These are phyloP conservation scores for Plumapathes pennacea DNA, from an alignment of 92 coral and sea anemone species.

Conservation along the genomic window DNA sequence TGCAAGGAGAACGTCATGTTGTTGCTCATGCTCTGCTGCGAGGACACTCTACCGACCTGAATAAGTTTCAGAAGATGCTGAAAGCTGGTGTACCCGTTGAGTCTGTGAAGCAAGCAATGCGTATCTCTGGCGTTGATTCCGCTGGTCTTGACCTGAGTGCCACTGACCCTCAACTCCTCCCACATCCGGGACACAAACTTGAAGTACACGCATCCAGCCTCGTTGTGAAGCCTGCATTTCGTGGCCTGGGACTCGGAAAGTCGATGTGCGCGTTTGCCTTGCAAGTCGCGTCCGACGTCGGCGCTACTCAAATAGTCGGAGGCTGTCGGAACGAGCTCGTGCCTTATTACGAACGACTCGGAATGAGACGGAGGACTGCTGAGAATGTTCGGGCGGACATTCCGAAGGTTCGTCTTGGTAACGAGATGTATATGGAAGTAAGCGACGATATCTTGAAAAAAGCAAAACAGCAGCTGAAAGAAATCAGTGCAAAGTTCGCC, in stretches of 20 bases:
- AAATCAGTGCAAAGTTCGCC: neutral
- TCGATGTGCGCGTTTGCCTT: slow-evolving; percentile 58
- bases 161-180: too few species aligned
- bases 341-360: slow-evolving; percentile 47
- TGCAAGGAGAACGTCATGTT: slow-evolving; percentile 7
- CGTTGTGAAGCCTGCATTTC: slow-evolving; percentile 55
- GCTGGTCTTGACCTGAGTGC: too few species aligned
- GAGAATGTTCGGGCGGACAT: slow-evolving; percentile 27
- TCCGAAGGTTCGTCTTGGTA: slow-evolving; percentile 51
- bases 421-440: slow-evolving; percentile 47
- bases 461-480: slow-evolving; percentile 4
- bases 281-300: slow-evolving; percentile 18
- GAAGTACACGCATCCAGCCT: slow-evolving; percentile 38
- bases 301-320: slow-evolving; percentile 23
- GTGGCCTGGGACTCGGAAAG: slow-evolving; percentile 64
- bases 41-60: neutral
- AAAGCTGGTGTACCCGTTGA: slow-evolving; percentile 49
- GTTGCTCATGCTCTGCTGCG: slow-evolving; percentile 47
- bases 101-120: slow-evolving; percentile 44
- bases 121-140: slow-evolving; percentile 48
- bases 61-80: slow-evolving; percentile 43
- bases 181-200: too few species aligned
- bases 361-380: slow-evolving; percentile 27
- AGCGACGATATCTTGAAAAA: neutral
- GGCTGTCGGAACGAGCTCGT: slow-evolving; percentile 33